A percentile compares a stretch with the other conserved stretches of the same genome.
These are phyloP conservation scores for Rana temporaria DNA, from an alignment of 2,113 vertebrate species.

Conservation along the genomic window DNA sequence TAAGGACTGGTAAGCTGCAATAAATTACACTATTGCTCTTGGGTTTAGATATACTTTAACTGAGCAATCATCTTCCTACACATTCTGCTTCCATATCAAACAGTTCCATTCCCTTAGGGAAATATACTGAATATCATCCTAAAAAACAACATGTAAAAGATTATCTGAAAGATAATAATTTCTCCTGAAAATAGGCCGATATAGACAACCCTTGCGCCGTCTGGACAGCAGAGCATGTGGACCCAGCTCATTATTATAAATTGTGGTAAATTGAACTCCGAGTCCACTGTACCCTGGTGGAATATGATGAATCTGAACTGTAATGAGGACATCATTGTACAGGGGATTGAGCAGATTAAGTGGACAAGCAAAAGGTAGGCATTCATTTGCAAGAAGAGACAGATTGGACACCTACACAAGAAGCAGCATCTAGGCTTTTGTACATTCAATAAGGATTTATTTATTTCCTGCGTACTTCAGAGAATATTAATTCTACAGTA, in stretches of 20 bases:
- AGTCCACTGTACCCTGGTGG: background rate
- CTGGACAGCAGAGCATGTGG: background rate
- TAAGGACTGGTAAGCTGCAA: no score
- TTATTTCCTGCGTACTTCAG: no score
- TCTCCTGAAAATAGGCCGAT: constrained; percentile 10
- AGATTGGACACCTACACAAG: no score
- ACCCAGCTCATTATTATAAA: background rate
- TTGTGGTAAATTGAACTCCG: background rate
- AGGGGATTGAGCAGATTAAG: background rate
- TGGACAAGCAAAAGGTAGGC: no score
- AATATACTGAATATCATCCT: background rate
- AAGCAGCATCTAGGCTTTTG: no score
- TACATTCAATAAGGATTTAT: no score
- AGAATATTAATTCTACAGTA: no score
- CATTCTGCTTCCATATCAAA: background rate
- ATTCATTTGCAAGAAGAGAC: no score
- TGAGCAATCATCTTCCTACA: background rate
- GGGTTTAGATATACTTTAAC: background rate
- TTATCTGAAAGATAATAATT: constrained; percentile 24
- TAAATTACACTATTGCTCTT: no score
- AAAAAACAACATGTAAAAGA: constrained; percentile 8
- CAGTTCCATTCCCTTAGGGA: constrained; percentile 2
- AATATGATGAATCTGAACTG: constrained; percentile 9
- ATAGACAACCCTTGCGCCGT: background rate
- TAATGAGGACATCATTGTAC: background rate